A percentile compares a stretch with the other conserved stretches of the same genome.
These are phyloP conservation scores for Sarcophaga peregrina DNA, from an alignment of 1,140 invertebrate species.

Conservation along the genomic window DNA sequence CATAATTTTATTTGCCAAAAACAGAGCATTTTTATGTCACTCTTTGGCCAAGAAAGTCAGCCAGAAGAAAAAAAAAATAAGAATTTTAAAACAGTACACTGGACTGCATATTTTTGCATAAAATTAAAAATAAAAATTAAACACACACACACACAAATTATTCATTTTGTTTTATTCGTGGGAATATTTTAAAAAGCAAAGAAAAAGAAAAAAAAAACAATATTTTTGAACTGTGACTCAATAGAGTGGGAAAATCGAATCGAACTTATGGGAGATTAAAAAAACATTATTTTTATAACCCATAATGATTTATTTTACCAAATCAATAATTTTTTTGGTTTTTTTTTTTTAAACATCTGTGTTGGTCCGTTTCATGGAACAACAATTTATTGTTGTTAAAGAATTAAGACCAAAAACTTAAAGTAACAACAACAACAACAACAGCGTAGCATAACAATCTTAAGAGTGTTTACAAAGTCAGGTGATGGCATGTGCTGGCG, in stretches of 20 bases:
- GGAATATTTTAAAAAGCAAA: background rate
- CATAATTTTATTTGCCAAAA: background rate
- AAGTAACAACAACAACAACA: background rate
- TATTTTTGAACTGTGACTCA: too few relatives aligned
- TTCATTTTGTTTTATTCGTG: background rate
- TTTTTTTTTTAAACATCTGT: too few relatives aligned
- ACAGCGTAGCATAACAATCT: background rate
- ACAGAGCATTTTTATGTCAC: background rate
- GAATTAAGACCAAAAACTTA: constrained; percentile 11
- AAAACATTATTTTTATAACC: background rate
- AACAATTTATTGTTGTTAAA: background rate
- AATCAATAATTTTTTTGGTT: background rate
- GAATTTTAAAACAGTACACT: too few relatives aligned
- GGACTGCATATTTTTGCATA: background rate
- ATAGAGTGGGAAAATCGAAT: too few relatives aligned
- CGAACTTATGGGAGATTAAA: too few relatives aligned
- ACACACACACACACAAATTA: too few relatives aligned
- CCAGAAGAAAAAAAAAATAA: too few relatives aligned
- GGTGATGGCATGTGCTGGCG: constrained; percentile 39
- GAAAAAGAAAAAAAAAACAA: too few relatives aligned
- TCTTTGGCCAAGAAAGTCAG: background rate
- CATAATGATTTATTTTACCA: constrained; percentile 8
- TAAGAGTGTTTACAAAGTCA: constrained; percentile 2
- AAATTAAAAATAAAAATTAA: background rate
- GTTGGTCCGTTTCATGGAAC: too few relatives aligned